Evolutionary conservation across 2,113 vertebrate species (phyloP), one percentile per base, ranked within the genome.

Genomic region (Myotis yumanensis): DNA sequence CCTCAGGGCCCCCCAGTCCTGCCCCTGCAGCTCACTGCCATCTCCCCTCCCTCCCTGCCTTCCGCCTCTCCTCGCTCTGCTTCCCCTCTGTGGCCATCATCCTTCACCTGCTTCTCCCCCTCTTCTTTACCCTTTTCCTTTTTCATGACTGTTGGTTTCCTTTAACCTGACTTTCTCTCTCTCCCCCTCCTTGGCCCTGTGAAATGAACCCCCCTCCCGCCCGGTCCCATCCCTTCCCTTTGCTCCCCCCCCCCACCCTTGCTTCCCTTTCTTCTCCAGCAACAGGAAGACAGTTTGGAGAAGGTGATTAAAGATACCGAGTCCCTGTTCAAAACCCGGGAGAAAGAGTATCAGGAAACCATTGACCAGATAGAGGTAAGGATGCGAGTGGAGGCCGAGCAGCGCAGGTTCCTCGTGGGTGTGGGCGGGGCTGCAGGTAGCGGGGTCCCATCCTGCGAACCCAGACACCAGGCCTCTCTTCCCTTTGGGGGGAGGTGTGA

Each of bases 341-440:
- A 99, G 98, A 99, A 99, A 96, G 99, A 99, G 91, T 99, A 99
- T 97, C 99, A 99, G 96, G 99, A 99, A 97, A 99, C 99, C 89
- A 99, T 99, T 35, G 99, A 98, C 98, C 99, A 99, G 98, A 99
- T 99, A 90, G 99, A 99, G 99, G 99, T 99, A 95, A 94, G 89
- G 82, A 7, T 4, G 11, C 14, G 16, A 12, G 10, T 7, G 6
- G 54, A 80, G 30, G 37, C 9, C 1, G 30, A 5, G 32, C 57
- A 28, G 0, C 77, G 2, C 15, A 2, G 43, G 62, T 15, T 28
- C 25, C 54, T 25, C 0, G 32, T 1, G 46, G 81, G 79, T 25
- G 0, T 20, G n/a, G 30, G 0, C 0, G 4, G 62, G 3, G 40
- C 72, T 46, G 37, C 2, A 18, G 1, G 1, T 16, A 0, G 4